phyloP scores from a whole-genome alignment of 1,140 invertebrate species.

The Probaryconus sp. region DNA sequence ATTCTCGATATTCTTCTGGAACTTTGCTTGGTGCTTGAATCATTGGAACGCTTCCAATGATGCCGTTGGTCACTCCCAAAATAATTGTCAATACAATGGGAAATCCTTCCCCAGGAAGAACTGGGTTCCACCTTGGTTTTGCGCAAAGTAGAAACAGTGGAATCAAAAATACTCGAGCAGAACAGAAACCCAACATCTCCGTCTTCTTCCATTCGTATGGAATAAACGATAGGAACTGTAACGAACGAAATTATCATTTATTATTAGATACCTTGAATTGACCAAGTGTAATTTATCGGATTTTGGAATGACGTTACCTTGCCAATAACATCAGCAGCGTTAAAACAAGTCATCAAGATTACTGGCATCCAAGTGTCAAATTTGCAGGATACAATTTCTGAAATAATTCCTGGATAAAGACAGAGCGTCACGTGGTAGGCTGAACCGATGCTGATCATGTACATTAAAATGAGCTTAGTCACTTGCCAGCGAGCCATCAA shows the following conservation, averaged over 20 bases:
- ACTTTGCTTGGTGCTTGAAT: slow-evolving; percentile 91
- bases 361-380: slow-evolving; percentile 94
- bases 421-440: slow-evolving; percentile 93
- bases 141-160: slow-evolving; percentile 89
- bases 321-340: slow-evolving; percentile 90
- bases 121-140: slow-evolving; percentile 84
- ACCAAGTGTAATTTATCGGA: too few relatives aligned
- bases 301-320: too few relatives aligned
- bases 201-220: slow-evolving; percentile 88
- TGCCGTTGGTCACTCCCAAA: slow-evolving; percentile 90
- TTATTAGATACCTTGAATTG: too few relatives aligned
- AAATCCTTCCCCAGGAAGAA: slow-evolving; percentile 84
- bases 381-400: slow-evolving; percentile 90
- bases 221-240: slow-evolving; percentile 87
- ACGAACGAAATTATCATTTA: background rate
- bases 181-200: slow-evolving; percentile 85
- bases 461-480: slow-evolving; percentile 89
- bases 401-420: slow-evolving; percentile 92
- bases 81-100: slow-evolving; percentile 85
- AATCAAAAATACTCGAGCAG: slow-evolving; percentile 84
- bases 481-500: slow-evolving; percentile 85
- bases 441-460: slow-evolving; percentile 91
- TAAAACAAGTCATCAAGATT: slow-evolving; percentile 92
- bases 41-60: slow-evolving; percentile 94
- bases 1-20: slow-evolving; percentile 85